These are phyloP conservation scores for Pseudococcus jackbeardsleyi DNA, from an alignment of 2,888 invertebrate genomes.

Conservation along the genomic window DNA sequence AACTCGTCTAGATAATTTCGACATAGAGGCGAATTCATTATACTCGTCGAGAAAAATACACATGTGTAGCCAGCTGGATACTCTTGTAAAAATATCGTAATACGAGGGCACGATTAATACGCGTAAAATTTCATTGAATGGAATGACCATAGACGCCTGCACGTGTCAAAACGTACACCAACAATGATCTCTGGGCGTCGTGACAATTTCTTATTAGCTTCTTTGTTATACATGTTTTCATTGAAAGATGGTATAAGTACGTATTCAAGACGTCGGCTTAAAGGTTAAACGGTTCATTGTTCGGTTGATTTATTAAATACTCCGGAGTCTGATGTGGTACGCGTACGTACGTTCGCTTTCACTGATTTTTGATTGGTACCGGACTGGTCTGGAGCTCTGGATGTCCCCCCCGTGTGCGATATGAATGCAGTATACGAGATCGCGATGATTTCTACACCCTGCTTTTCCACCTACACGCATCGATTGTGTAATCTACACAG, in stretches of 20 bases:
- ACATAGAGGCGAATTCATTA: not conserved
- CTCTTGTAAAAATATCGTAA: not conserved
- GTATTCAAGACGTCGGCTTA: slow-evolving; percentile 7
- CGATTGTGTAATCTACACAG: slow-evolving; percentile 21
- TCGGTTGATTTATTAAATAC: slow-evolving; percentile 24
- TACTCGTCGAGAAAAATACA: not conserved
- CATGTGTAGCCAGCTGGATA: too few relatives aligned
- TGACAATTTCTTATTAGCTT: slow-evolving; percentile 32
- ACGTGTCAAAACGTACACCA: slow-evolving; percentile 4
- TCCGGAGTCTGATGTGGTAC: not conserved
- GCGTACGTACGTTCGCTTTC: not conserved
- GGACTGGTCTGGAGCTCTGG: not conserved
- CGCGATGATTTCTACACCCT: slow-evolving; percentile 28
- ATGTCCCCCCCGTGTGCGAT: too few relatives aligned
- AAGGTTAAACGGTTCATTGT: slow-evolving; percentile 31
- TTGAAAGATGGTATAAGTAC: not conserved
- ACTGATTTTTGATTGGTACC: not conserved
- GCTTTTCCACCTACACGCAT: slow-evolving; percentile 13
- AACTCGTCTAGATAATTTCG: not conserved
- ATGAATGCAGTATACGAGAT: not conserved
- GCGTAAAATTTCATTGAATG: slow-evolving; percentile 5
- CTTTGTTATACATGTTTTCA: slow-evolving; percentile 24
- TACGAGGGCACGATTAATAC: not conserved
- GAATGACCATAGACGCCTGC: not conserved
- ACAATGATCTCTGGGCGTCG: slow-evolving; percentile 2